phyloP scores from a whole-genome alignment of 2,113 vertebrate genomes.

The Struthidea cinerea region DNA sequence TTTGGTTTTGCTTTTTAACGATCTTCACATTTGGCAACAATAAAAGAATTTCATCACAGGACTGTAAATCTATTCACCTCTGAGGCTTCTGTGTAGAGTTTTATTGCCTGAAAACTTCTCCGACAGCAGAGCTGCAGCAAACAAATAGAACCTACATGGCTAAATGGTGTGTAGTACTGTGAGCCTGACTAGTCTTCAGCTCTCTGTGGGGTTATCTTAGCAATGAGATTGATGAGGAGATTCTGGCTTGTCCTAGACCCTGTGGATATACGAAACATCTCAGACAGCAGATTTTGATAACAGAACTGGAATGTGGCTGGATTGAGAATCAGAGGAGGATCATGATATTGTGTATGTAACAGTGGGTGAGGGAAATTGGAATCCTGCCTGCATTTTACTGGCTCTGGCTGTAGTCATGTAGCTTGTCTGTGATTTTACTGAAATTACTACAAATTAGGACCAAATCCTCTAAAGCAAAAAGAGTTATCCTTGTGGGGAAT shows the following conservation, averaged over 20 bases:
- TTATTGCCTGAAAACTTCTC: neutral
- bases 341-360: neutral
- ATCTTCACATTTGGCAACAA: neutral
- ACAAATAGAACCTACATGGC: neutral
- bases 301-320: neutral
- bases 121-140: neutral
- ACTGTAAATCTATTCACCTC: neutral
- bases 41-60: neutral
- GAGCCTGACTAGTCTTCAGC: neutral
- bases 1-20: neutral
- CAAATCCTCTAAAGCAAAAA: neutral
- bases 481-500: neutral
- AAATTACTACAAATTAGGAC: neutral
- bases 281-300: neutral
- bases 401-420: neutral
- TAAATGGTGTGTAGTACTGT: neutral
- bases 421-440: neutral
- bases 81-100: neutral
- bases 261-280: neutral
- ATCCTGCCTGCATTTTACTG: neutral
- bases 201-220: neutral
- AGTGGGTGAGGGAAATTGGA: neutral
- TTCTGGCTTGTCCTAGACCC: neutral
- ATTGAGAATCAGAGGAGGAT: neutral
- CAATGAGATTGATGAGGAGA: neutral